A percentile compares a stretch with the other conserved stretches of the same genome.
Evolutionary conservation across 1,140 invertebrate genomes (phyloP).

Genomic region (Rhyzopertha dominica): DNA sequence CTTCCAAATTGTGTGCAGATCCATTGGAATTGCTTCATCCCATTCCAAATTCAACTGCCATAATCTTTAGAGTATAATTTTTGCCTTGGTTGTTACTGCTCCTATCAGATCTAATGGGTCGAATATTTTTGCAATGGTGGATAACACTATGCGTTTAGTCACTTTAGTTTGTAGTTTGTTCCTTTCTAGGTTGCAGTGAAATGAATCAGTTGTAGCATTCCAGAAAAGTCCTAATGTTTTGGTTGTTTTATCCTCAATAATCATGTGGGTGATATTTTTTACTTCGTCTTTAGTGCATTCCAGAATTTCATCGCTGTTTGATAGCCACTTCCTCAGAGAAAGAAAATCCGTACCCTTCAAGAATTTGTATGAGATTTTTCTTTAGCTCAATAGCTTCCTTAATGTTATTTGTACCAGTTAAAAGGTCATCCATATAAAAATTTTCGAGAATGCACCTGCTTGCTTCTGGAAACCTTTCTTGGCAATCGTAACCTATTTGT

Average conservation of each 20-base stretch:
- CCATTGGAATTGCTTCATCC: constrained; percentile 41
- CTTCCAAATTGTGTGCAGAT: constrained; percentile 17
- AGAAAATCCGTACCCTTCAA: too few species aligned
- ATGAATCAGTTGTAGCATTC: neutral
- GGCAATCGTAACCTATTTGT: constrained; percentile 33
- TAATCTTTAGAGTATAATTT: constrained; percentile 46
- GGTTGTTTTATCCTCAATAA: neutral
- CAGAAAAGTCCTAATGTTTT: constrained; percentile 4
- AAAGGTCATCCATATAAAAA: constrained; percentile 46
- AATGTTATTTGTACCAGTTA: too few species aligned
- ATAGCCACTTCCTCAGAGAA: neutral
- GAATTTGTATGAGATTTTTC: too few species aligned
- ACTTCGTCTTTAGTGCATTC: neutral
- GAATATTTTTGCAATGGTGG: constrained; percentile 40
- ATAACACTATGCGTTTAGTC: constrained; percentile 31
- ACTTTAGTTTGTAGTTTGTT: neutral
- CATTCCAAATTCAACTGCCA: constrained; percentile 42
- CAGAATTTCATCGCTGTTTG: neutral
- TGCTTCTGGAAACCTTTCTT: constrained; percentile 29
- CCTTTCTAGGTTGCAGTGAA: neutral
- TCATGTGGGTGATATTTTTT: neutral
- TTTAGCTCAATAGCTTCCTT: too few species aligned
- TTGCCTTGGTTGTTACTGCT: constrained; percentile 40
- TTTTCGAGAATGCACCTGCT: constrained; percentile 28
- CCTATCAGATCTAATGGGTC: constrained; percentile 47